Base-by-base conservation (phyloP, 1,140 invertebrate species). In the Littorina saxatilis region DNA sequence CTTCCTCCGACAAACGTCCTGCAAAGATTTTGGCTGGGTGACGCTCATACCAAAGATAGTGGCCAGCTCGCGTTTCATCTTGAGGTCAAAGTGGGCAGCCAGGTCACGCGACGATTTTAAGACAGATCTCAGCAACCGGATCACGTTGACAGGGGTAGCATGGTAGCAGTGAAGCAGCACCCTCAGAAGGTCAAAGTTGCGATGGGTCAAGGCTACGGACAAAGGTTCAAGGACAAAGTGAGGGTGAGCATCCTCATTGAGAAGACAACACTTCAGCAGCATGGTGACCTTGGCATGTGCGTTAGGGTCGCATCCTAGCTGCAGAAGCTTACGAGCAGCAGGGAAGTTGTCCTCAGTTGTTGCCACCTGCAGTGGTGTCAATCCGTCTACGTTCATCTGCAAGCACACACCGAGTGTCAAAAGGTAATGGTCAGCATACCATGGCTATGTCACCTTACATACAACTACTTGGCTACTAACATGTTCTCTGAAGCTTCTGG, bases 201-300 rank as follows among this genome's bases (percentile, higher is more conserved):
- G 87, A 77, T 91, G 90, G 47, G 88, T 89, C 58, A 91, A 66
- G 32, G 90, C 88, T 52, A 88, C 68, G 82, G 90, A 92, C 35
- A 92, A 66, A 15, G 91, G 91, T 74, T 91, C 88, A 37, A 92
- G 82, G 61, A 87, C 87, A 81, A 92, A 87, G 83, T 91, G 91
- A 39, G 91, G 91, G 82, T 92, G 91, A 20, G 82, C 37, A 77
- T 92, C 91, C 35, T 88, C 84, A 55, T 89, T 87, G 13, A 81
- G 50, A 13, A 88, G 55, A 83, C 90, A 92, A 55, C 91, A 92
- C 47, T 85, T 84, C 79, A 85, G 85, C 35, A 89, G 29, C n/a
- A 43, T 37, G 23, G 47, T 87, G 37, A 87, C 84, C 66, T 88
- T 86, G 13, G 83, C 79, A 68, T 89, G 88, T 43, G 86, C 86